These are phyloP conservation scores for Trichonephila clavipes DNA, from an alignment of 1,140 invertebrate species.

Conservation along the genomic window DNA sequence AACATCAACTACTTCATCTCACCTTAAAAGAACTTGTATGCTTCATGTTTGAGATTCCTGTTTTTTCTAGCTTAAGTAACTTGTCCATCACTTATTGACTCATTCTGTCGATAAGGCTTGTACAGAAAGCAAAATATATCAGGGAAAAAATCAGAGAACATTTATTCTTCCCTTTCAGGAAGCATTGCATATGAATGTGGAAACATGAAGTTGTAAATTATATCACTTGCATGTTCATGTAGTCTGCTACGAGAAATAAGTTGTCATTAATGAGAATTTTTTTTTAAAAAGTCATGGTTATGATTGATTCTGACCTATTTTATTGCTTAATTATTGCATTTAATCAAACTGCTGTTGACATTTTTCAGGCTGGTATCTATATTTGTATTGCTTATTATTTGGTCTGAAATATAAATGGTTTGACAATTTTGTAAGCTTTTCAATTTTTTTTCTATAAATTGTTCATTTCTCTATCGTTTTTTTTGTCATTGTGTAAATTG, in stretches of 20 bases:
- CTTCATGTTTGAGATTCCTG: conserved; percentile 49
- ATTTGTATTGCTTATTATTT: conserved; percentile 44
- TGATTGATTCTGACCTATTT: conserved; percentile 37
- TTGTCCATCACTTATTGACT: conserved; percentile 44
- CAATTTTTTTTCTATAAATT: conserved; percentile 9
- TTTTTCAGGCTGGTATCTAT: conserved; percentile 47
- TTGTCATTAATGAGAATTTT: conserved; percentile 31
- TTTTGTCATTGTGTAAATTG: conserved; percentile 43
- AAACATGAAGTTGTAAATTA: conserved; percentile 43
- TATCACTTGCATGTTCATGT: conserved; percentile 48
- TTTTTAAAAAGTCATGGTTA: not conserved
- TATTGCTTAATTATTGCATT: conserved; percentile 14
- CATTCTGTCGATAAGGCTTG: conserved; percentile 54
- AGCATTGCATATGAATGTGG: conserved; percentile 29
- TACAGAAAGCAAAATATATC: conserved; percentile 59
- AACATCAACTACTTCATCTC: conserved; percentile 5
- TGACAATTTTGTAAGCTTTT: conserved; percentile 27
- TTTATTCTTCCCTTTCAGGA: conserved; percentile 27
- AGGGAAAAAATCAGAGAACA: conserved; percentile 44
- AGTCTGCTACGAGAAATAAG: conserved; percentile 32
- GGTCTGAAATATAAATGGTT: conserved; percentile 22
- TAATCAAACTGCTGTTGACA: conserved; percentile 49
- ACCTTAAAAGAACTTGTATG: conserved; percentile 23
- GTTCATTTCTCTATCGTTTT: conserved; percentile 18
- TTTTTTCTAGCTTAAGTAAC: conserved; percentile 56